Conservation (phyloP, 2,888 invertebrate genomes). For the Globia sparganii region DNA sequence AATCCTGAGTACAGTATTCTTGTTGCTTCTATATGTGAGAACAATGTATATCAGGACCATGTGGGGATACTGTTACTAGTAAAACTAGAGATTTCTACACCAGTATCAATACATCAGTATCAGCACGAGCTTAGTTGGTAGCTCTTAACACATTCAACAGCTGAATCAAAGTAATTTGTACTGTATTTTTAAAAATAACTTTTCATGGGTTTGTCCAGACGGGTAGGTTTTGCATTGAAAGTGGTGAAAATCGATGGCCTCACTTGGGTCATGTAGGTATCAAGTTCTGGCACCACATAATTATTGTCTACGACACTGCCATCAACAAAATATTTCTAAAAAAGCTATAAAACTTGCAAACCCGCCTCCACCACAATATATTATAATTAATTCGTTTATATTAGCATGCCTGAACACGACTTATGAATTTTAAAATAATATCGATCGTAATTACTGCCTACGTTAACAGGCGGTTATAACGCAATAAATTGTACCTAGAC, state of each 20-base stretch:
- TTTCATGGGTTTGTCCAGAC: neutral
- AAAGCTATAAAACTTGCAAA: slow-evolving; percentile 43
- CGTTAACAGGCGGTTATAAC: slow-evolving; percentile 63
- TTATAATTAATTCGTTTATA: slow-evolving; percentile 56
- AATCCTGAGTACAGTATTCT: too few species aligned
- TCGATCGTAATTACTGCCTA: slow-evolving; percentile 63
- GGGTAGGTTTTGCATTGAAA: neutral
- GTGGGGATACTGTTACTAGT: neutral
- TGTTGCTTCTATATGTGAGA: too few species aligned
- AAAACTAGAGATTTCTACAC: too few species aligned
- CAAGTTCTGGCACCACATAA: slow-evolving; percentile 15
- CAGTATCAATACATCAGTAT: too few species aligned
- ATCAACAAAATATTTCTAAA: slow-evolving; percentile 36
- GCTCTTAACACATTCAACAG: neutral
- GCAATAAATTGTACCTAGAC: slow-evolving; percentile 59
- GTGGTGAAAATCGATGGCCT: neutral
- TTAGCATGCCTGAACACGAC: slow-evolving; percentile 50
- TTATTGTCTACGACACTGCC: slow-evolving; percentile 28
- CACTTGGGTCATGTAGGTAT: slow-evolving; percentile 19
- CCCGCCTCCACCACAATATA: slow-evolving; percentile 36
- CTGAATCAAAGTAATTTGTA: neutral
- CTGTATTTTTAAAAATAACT: neutral
- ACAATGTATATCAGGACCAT: neutral
- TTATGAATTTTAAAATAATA: slow-evolving; percentile 66
- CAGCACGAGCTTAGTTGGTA: neutral